Conservation (phyloP, 2,797 vertebrate species). For the Hephaestus fuliginosus region DNA sequence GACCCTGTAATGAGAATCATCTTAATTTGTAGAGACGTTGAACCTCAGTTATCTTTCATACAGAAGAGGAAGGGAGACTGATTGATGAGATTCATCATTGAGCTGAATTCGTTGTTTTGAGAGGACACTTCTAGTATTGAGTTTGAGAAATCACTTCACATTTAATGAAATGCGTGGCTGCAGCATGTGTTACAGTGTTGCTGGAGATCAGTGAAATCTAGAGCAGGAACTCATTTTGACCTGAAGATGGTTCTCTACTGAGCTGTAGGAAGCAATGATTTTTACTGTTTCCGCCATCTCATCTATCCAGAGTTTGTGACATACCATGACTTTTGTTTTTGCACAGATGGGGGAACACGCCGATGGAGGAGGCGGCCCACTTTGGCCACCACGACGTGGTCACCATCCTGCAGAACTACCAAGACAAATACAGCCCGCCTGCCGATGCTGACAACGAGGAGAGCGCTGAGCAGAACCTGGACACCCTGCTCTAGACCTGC, state of each 20-base stretch:
- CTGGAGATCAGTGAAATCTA: not conserved
- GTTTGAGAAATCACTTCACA: not conserved
- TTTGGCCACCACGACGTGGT: slow-evolving; percentile 97
- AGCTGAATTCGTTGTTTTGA: too few relatives aligned
- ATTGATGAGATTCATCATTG: too few relatives aligned
- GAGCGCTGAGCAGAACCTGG: slow-evolving; percentile 92
- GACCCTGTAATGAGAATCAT: too few relatives aligned
- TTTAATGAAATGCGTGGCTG: too few relatives aligned
- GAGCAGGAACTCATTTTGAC: not conserved
- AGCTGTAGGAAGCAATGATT: too few relatives aligned
- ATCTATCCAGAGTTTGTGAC: not conserved
- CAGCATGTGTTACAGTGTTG: too few relatives aligned
- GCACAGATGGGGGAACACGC: slow-evolving; percentile 96
- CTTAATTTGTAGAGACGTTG: too few relatives aligned
- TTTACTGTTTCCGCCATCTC: too few relatives aligned
- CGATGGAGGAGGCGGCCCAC: slow-evolving; percentile 95
- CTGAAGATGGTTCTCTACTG: too few relatives aligned
- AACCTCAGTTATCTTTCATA: too few relatives aligned
- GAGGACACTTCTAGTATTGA: not conserved
- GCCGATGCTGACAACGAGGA: slow-evolving; percentile 83
- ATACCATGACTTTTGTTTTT: too few relatives aligned
- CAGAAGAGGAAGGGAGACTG: too few relatives aligned
- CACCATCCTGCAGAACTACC: slow-evolving; percentile 92
- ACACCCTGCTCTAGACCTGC: slow-evolving; percentile 89
- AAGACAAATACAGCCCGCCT: slow-evolving; percentile 89